These are phyloP conservation scores for Heliornis fulica DNA, from an alignment of 2,113 vertebrate species.

Conservation along the genomic window DNA sequence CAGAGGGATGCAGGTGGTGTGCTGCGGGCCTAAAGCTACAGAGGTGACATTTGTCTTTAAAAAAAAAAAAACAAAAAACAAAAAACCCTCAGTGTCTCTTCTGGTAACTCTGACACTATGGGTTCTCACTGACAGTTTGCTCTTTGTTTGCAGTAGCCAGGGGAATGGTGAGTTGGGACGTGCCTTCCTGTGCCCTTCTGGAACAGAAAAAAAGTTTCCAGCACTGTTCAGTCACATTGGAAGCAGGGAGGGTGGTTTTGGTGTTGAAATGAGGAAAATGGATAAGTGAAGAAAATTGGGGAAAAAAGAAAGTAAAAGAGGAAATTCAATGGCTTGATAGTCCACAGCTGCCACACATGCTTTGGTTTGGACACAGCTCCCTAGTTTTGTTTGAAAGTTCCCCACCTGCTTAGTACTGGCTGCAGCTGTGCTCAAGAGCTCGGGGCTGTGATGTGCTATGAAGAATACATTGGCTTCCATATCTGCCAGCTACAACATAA, in stretches of 20 bases:
- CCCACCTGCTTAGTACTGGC: background rate
- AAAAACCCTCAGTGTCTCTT: background rate
- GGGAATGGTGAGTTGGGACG: background rate
- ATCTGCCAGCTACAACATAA: background rate
- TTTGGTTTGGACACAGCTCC: background rate
- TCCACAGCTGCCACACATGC: background rate
- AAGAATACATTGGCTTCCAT: background rate
- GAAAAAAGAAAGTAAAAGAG: background rate
- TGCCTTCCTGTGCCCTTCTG: background rate
- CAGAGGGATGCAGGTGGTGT: background rate
- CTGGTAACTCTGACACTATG: background rate
- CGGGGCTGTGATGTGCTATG: background rate
- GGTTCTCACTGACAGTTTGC: background rate
- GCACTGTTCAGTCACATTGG: background rate
- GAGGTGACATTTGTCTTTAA: background rate
- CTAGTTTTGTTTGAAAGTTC: background rate
- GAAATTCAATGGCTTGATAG: background rate
- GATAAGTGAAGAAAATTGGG: background rate
- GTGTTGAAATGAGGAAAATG: background rate
- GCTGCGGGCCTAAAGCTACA: background rate
- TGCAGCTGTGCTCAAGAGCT: background rate
- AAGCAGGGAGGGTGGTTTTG: background rate
- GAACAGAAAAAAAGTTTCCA: background rate
- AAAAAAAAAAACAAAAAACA: too few relatives aligned
- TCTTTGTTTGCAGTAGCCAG: background rate